Conservation (phyloP, 23 tunicate species). For the Halocynthia aurantium region DNA sequence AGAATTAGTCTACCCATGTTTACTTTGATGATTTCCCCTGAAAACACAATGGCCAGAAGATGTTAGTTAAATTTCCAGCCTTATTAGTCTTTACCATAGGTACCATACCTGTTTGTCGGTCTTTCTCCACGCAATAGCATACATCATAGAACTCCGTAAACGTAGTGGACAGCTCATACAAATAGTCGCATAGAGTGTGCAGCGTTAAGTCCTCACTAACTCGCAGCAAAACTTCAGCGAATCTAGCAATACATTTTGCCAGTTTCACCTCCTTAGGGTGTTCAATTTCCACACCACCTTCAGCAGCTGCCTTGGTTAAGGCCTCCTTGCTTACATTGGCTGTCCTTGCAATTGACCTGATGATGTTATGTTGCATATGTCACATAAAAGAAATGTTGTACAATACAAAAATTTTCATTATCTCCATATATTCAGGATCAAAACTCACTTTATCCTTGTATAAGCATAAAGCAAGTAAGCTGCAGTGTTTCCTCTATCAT, state of each 20-base stretch:
- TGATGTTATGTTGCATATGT: too few relatives aligned
- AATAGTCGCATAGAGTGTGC: constrained; percentile 71
- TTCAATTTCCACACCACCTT: constrained; percentile 48
- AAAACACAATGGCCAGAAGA: background rate
- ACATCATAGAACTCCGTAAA: constrained; percentile 89
- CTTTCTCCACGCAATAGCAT: constrained; percentile 89
- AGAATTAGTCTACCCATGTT: constrained; percentile 55
- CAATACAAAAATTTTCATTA: background rate
- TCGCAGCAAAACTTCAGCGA: constrained; percentile 72
- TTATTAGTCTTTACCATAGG: background rate
- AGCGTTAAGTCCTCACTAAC: constrained; percentile 65
- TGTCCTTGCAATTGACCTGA: constrained; percentile 56
- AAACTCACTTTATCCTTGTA: constrained; percentile 69
- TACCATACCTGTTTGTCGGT: constrained; percentile 46
- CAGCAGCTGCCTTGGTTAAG: constrained; percentile 42
- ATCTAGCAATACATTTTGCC: constrained; percentile 49
- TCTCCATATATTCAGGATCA: background rate
- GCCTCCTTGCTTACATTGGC: constrained; percentile 48
- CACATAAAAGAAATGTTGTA: background rate
- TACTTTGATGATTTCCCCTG: constrained; percentile 50
- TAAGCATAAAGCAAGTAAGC: constrained; percentile 85
- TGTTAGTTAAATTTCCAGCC: background rate
- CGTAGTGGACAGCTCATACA: constrained; percentile 67
- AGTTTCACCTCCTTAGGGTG: constrained; percentile 77
- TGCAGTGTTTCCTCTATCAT: constrained; percentile 95